Conservation (phyloP, 2,797 vertebrate genomes). For the Fistularia tabacaria region DNA sequence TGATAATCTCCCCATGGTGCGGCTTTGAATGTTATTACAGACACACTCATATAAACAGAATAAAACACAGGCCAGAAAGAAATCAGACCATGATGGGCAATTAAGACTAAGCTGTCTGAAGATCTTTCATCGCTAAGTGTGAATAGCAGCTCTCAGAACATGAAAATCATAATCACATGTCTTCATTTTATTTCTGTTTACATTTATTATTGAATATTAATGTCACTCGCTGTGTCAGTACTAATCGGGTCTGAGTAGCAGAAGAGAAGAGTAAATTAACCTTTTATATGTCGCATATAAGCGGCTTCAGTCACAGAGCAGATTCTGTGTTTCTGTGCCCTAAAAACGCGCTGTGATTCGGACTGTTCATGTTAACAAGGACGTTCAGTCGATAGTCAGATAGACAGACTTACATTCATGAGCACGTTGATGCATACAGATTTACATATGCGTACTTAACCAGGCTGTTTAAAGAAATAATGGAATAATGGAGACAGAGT, state of each 20-base stretch:
- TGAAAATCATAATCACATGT: conserved; percentile 40
- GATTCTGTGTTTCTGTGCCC: neutral
- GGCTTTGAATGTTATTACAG: conserved; percentile 65
- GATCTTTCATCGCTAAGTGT: conserved; percentile 42
- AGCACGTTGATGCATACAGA: conserved; percentile 52
- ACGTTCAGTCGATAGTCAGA: conserved; percentile 5
- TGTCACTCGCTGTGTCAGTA: neutral
- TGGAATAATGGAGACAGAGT: conserved; percentile 69
- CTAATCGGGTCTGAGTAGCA: conserved; percentile 43
- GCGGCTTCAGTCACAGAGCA: too few relatives aligned
- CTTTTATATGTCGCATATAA: conserved; percentile 26
- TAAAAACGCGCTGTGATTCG: too few relatives aligned
- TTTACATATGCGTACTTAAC: conserved; percentile 69
- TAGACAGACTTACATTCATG: neutral
- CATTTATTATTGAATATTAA: conserved; percentile 19
- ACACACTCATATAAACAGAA: conserved; percentile 57
- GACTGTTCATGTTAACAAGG: neutral
- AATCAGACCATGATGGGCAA: conserved; percentile 55
- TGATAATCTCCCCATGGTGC: conserved; percentile 65
- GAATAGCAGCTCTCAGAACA: conserved; percentile 26
- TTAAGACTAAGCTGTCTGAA: conserved; percentile 58
- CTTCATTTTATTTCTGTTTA: conserved; percentile 38
- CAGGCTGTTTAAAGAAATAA: conserved; percentile 74
- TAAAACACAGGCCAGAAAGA: conserved; percentile 57
- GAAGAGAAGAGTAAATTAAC: conserved; percentile 38